phyloP scores from a whole-genome alignment of 2,797 vertebrate species.

The Lates japonicus region DNA sequence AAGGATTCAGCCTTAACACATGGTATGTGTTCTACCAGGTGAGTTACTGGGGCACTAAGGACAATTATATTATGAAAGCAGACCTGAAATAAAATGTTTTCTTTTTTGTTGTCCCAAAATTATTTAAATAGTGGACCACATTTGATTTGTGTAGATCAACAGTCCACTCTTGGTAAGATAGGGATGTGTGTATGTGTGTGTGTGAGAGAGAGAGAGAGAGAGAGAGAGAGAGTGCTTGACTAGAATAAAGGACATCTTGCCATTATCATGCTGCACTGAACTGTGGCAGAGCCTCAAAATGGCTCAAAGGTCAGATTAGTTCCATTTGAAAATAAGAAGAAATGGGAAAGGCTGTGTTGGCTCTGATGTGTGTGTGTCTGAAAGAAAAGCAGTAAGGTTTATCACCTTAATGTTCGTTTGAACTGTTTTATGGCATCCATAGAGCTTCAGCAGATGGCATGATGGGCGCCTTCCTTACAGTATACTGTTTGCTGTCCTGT shows the following conservation, averaged over 20 bases:
- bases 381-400: conserved; percentile 4
- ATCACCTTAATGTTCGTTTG: conserved; percentile 39
- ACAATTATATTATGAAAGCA: no score
- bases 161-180: no score
- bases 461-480: conserved; percentile 20
- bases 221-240: no score
- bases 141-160: no score
- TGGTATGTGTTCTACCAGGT: no score
- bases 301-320: conserved; percentile 75
- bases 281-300: conserved; percentile 44
- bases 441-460: conserved; percentile 48
- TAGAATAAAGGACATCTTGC: conserved; percentile 57
- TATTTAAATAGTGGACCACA: no score
- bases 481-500: conserved; percentile 48
- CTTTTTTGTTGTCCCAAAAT: no score
- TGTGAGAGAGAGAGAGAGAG: no score
- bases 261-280: conserved; percentile 68
- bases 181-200: neutral
- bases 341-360: conserved; percentile 1
- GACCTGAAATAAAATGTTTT: no score
- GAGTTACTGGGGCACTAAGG: no score
- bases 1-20: no score
- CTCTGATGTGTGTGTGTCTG: conserved; percentile 2
- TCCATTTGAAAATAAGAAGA: conserved; percentile 57
- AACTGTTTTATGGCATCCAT: conserved; percentile 56